Conservation (phyloP, 37 sponge, comb jelly and placozoan genomes). For the Halisarca cf. caerulea region DNA sequence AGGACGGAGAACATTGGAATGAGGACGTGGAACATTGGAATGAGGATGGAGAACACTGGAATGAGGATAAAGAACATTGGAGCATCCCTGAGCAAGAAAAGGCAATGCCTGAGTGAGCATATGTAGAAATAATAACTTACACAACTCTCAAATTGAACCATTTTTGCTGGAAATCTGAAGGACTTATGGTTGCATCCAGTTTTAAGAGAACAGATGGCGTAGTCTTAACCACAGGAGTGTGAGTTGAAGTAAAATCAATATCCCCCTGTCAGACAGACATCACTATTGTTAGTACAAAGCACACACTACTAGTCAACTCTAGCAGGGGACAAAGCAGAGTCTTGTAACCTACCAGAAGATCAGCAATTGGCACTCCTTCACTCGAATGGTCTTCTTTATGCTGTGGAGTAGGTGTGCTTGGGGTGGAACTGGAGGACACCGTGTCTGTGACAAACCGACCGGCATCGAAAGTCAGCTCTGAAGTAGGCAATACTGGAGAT, state of each 20-base stretch:
- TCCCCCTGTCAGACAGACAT: too few species aligned
- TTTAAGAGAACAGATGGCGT: slow-evolving; percentile 74
- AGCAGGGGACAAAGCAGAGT: not conserved
- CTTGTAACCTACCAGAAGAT: slow-evolving; percentile 18
- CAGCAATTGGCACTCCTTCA: slow-evolving; percentile 17
- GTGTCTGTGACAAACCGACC: slow-evolving; percentile 15
- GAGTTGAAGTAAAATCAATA: not conserved
- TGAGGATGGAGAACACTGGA: not conserved
- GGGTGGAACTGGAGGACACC: not conserved
- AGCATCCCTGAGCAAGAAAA: too few species aligned
- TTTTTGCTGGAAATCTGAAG: slow-evolving; percentile 81
- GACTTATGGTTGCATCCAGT: slow-evolving; percentile 56
- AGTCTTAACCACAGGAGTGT: not conserved
- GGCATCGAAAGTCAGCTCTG: slow-evolving; percentile 52
- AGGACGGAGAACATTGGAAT: too few species aligned
- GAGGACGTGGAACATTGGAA: too few species aligned
- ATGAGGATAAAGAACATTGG: not conserved
- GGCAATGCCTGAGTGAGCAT: too few species aligned
- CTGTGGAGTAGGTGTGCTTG: not conserved
- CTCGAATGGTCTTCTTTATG: not conserved
- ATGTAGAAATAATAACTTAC: too few species aligned
- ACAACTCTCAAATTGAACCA: slow-evolving; percentile 61
- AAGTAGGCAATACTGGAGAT: not conserved
- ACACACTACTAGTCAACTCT: too few species aligned
- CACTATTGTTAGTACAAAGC: too few species aligned